Percentiles rank a stretch among this genome's conserved stretches.
Conservation (phyloP, 2,888 invertebrate species). For the Amiota minor region DNA sequence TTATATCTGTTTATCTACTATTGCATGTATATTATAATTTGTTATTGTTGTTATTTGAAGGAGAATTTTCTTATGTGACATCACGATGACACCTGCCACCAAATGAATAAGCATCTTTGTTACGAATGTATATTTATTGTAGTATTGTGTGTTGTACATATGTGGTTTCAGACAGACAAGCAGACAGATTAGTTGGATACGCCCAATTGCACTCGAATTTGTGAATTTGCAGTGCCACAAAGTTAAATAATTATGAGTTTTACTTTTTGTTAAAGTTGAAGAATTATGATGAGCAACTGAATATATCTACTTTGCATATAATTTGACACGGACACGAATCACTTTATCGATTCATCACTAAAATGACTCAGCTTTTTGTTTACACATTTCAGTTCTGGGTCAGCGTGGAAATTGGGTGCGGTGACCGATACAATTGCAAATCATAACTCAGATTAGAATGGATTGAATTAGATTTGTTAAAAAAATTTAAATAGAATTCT, state of each 20-base stretch:
- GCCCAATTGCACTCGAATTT: slow-evolving; percentile 60
- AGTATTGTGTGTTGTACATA: slow-evolving; percentile 35
- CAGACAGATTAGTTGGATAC: slow-evolving; percentile 41
- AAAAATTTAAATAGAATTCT: too few species aligned
- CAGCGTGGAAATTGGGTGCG: slow-evolving; percentile 1
- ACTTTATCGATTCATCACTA: too few species aligned
- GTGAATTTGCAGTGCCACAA: slow-evolving; percentile 40
- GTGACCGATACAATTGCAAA: neutral
- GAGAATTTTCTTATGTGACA: slow-evolving; percentile 35
- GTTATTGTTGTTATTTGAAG: slow-evolving; percentile 5
- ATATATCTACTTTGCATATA: neutral
- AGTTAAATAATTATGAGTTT: slow-evolving; percentile 27
- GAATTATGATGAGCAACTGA: slow-evolving; percentile 15
- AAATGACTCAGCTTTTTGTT: too few species aligned
- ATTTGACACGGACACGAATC: neutral
- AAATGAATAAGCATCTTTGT: slow-evolving; percentile 7
- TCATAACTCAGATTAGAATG: neutral
- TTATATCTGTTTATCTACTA: neutral
- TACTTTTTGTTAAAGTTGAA: neutral
- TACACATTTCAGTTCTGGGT: neutral
- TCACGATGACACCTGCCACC: slow-evolving; percentile 42
- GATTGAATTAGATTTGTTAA: neutral
- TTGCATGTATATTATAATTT: slow-evolving; percentile 19
- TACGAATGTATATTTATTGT: slow-evolving; percentile 27
- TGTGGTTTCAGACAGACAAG: neutral